Conservation (phyloP, 2,113 vertebrate species). For the Phocoena phocoena region DNA sequence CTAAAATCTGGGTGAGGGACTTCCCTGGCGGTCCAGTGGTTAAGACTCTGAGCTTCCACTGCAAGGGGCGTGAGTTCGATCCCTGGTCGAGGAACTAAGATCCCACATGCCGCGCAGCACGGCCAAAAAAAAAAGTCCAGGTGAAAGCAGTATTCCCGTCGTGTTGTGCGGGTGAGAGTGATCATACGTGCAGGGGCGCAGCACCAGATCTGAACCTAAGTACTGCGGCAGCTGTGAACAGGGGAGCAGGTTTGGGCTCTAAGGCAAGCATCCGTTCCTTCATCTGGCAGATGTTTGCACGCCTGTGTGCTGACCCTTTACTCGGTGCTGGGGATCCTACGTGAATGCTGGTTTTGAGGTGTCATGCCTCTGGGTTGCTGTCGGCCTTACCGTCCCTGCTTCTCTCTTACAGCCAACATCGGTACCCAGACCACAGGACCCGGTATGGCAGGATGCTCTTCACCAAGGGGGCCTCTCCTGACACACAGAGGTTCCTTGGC, state of each 20-base stretch:
- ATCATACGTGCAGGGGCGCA: background rate
- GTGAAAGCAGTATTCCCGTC: background rate
- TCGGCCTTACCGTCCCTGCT: background rate
- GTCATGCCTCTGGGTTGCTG: background rate
- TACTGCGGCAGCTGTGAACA: background rate
- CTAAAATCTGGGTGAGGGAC: background rate
- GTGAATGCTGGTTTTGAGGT: background rate
- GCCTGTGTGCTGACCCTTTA: background rate
- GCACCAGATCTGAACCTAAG: background rate
- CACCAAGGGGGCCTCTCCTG: slow-evolving; percentile 74
- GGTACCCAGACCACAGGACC: slow-evolving; percentile 93
- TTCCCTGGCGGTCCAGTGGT: no score
- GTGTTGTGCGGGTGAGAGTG: background rate
- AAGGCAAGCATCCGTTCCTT: background rate
- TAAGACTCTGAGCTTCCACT: no score
- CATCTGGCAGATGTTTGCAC: background rate
- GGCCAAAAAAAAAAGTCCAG: background rate
- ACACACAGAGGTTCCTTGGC: slow-evolving; percentile 90
- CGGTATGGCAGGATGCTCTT: slow-evolving; percentile 75
- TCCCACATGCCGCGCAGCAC: no score
- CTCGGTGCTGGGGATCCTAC: background rate
- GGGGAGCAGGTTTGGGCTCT: background rate
- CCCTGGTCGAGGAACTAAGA: no score
- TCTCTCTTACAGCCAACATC: slow-evolving; percentile 88
- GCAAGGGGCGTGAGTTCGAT: no score